Evolutionary conservation across 2,797 vertebrate genomes (phyloP).

Genomic region (Pantherophis vulpinus): DNA sequence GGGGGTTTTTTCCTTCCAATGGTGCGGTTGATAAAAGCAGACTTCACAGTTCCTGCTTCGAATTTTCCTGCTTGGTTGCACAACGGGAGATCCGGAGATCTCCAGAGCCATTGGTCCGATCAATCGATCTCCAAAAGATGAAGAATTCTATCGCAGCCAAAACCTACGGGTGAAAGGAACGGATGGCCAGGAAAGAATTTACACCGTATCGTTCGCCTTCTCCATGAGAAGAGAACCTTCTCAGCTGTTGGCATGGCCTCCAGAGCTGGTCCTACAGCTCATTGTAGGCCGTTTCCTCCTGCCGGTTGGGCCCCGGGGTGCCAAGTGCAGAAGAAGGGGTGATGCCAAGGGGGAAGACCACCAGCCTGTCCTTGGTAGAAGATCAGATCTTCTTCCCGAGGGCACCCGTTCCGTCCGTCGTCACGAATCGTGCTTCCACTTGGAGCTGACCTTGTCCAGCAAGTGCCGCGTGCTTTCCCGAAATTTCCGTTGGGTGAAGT

Average conservation of each 20-base stretch:
- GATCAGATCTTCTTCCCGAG: accelerated
- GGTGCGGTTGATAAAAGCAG: background rate
- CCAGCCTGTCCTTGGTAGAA: accelerated
- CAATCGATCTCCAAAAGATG: background rate
- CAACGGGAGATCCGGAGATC: no score
- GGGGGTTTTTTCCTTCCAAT: background rate
- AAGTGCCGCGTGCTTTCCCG: slow-evolving; percentile 79
- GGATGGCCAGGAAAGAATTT: background rate
- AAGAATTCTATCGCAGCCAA: background rate
- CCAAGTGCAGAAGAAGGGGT: background rate
- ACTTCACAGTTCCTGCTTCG: no score
- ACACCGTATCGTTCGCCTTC: background rate
- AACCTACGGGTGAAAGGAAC: background rate
- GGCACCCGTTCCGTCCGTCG: background rate
- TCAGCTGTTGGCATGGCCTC: background rate
- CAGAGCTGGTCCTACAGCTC: background rate
- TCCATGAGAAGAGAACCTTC: background rate
- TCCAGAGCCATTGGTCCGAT: no score
- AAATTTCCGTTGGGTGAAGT: slow-evolving; percentile 89
- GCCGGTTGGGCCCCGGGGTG: background rate
- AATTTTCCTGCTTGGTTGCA: background rate
- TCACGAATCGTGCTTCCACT: slow-evolving; percentile 67
- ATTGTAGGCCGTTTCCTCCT: background rate
- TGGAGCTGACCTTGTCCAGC: slow-evolving; percentile 77
- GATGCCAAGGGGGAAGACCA: accelerated